Percentiles rank a stretch among this genome's conserved stretches.
These are phyloP conservation scores for Orchesellides sinensis DNA, from an alignment of 2,888 invertebrate species.

Conservation along the genomic window DNA sequence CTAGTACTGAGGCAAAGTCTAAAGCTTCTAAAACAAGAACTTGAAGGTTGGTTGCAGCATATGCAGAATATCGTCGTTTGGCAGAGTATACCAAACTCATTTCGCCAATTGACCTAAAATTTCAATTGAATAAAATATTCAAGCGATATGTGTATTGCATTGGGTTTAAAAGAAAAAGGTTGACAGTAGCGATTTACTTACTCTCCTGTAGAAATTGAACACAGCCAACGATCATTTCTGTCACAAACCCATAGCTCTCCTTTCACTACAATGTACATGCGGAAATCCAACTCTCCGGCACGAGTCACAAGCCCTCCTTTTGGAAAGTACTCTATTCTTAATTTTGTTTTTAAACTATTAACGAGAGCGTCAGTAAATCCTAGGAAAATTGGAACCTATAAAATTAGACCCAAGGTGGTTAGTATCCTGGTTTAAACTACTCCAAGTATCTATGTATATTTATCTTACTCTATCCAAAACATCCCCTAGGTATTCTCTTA, in stretches of 20 bases:
- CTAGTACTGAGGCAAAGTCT: constrained; percentile 65
- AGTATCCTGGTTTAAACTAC: neutral
- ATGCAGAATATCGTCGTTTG: constrained; percentile 60
- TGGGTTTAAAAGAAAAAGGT: neutral
- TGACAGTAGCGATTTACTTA: constrained; percentile 6
- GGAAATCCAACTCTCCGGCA: constrained; percentile 63
- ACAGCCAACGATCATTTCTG: constrained; percentile 55
- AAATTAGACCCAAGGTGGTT: neutral
- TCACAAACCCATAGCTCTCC: constrained; percentile 69
- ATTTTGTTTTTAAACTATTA: constrained; percentile 49
- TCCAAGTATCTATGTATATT: neutral
- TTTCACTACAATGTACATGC: constrained; percentile 68
- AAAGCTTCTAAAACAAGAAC: constrained; percentile 63
- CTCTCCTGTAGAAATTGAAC: constrained; percentile 68
- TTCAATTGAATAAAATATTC: neutral
- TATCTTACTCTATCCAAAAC: constrained; percentile 47
- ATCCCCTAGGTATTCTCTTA: constrained; percentile 65
- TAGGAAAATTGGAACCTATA: constrained; percentile 68
- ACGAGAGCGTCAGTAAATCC: constrained; percentile 64
- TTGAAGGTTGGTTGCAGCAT: constrained; percentile 68
- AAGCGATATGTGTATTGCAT: neutral
- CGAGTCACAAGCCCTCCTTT: constrained; percentile 64
- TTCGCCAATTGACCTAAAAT: constrained; percentile 67
- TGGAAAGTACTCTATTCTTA: constrained; percentile 61
- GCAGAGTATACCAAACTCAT: constrained; percentile 66